Evolutionary conservation across 2,888 invertebrate species (phyloP), one percentile per base, ranked within the genome.

Genomic region (Seladonia tumulorum): DNA sequence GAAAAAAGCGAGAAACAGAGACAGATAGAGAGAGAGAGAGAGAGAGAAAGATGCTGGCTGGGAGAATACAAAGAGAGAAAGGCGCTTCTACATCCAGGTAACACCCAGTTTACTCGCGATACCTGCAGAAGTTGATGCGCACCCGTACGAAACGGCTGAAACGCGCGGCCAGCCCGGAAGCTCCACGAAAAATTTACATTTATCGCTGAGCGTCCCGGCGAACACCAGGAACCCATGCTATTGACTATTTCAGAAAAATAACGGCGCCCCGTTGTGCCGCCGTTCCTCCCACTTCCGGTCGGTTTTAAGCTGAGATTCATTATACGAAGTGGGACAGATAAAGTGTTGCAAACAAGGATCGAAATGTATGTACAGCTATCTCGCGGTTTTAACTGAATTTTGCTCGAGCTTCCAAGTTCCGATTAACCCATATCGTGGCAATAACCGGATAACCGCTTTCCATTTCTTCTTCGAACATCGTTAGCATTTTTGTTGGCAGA

Each of bases 111-210:
- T 66, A 16, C 76, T 3, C 35, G 76, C 35, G 76, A 76, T 76
- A 76, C 76, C 76, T 60, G 45, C 16, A 29, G 45, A 45, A 79
- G 63, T 63, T 35, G 75, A 60, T 39, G 73, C 74, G 82, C 71
- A 71, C 53, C 73, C 79, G n/a, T 78, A 78, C 39, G 71, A 82
- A 86, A 78, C 76, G 29, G 29, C 25, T 60, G 53, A 66, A 80
- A 66, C 22, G 53, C 76, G 68, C 68, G 60, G 81, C 49, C 71
- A 57, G 39, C 47, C 18, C 63, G 45, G 47, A 45, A 42, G 47
- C 53, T 22, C 76, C 16, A 25, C 22, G 53, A 76, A 25, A 35
- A 70, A 76, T 83, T 66, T 76, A 63, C 60, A 68, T 49, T 60
- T 47, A 70, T 45, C 45, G 16, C 18, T 2, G 18, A 16, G 47